Conservation (phyloP, 2,888 invertebrate genomes). For the Drosophila mimetica region DNA sequence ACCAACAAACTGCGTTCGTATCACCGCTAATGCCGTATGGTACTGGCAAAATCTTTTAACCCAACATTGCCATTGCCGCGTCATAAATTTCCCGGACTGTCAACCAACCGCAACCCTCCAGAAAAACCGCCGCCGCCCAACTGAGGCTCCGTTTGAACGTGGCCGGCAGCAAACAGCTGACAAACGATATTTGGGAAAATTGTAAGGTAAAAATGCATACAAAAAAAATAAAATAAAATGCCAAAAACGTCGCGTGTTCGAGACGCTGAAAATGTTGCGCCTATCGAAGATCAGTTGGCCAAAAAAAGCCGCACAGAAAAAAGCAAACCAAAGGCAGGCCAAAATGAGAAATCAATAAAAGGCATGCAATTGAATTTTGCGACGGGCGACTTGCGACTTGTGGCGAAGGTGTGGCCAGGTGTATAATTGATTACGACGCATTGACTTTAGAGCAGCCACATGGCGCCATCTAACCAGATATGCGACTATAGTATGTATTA, state of each 20-base stretch:
- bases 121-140: constrained; percentile 18
- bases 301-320: constrained; percentile 36
- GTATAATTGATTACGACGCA: constrained; percentile 68
- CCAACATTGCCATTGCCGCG: constrained; percentile 57
- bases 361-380: constrained; percentile 52
- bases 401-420: constrained; percentile 57
- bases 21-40: constrained; percentile 21
- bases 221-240: constrained; percentile 42
- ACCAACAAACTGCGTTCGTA: constrained; percentile 27
- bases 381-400: constrained; percentile 66
- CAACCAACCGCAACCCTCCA: constrained; percentile 52
- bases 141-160: constrained; percentile 48
- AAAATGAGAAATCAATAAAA: constrained; percentile 59
- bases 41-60: constrained; percentile 53
- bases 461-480: constrained; percentile 63
- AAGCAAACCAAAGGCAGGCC: constrained; percentile 28
- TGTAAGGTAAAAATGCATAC: background rate
- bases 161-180: constrained; percentile 66
- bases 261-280: constrained; percentile 55
- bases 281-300: constrained; percentile 63
- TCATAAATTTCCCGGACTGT: constrained; percentile 75
- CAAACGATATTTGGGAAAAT: constrained; percentile 68
- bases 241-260: constrained; percentile 71
- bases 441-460: constrained; percentile 49
- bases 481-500: background rate